Evolutionary conservation across 2,888 invertebrate species (phyloP).

Genomic region (Diadegma fenestrale): DNA sequence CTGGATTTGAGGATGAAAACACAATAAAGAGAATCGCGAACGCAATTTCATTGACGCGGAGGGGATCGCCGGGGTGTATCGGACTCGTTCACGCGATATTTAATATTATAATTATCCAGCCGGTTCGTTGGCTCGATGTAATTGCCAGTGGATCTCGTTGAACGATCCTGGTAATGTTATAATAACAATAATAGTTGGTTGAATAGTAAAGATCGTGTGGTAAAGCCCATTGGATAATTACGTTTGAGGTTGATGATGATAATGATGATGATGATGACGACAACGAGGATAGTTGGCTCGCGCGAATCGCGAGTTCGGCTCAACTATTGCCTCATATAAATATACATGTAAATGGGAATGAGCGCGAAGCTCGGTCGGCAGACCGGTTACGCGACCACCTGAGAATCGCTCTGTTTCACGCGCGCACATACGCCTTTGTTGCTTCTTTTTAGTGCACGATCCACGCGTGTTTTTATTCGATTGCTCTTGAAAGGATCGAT

Average conservation of each 20-base stretch:
- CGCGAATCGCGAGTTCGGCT: conserved; percentile 38
- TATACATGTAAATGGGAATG: conserved; percentile 18
- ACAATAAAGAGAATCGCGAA: background rate
- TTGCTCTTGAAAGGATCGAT: background rate
- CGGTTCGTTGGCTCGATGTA: conserved; percentile 61
- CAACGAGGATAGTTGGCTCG: conserved; percentile 21
- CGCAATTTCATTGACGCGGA: background rate
- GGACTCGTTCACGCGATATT: conserved; percentile 57
- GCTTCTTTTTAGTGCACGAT: background rate
- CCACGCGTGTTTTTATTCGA: background rate
- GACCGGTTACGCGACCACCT: conserved; percentile 46
- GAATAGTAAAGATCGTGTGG: conserved; percentile 26
- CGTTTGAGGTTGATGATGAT: conserved; percentile 52
- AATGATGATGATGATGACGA: conserved; percentile 33
- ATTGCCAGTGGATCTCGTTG: conserved; percentile 47
- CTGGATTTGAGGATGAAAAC: background rate
- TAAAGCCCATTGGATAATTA: conserved; percentile 61
- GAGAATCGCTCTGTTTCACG: conserved; percentile 50
- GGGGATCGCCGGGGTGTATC: conserved; percentile 7
- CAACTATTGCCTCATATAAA: conserved; percentile 25
- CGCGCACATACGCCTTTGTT: background rate
- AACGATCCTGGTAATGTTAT: conserved; percentile 17
- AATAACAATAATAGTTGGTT: conserved; percentile 26
- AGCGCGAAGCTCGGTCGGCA: conserved; percentile 15
- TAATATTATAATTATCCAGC: conserved; percentile 58